Conservation (phyloP, 2,888 invertebrate genomes). For the Archips xylosteana region DNA sequence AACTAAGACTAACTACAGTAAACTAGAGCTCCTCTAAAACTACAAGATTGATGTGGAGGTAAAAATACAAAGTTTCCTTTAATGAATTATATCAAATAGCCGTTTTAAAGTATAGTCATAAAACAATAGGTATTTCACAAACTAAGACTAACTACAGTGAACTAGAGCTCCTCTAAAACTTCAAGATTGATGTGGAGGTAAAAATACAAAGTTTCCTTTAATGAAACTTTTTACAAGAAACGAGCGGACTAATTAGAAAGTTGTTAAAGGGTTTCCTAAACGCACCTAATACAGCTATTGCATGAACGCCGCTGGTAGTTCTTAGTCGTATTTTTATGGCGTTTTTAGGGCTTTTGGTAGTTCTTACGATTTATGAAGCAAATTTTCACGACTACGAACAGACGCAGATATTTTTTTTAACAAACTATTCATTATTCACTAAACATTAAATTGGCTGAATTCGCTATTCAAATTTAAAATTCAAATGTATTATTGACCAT, state of each 20-base stretch:
- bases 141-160: slow-evolving; percentile 24
- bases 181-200: slow-evolving; percentile 41
- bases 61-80: slow-evolving; percentile 43
- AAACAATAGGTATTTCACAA: neutral
- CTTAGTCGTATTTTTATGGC: slow-evolving; percentile 21
- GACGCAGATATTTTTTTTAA: too few species aligned
- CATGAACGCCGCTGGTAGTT: slow-evolving; percentile 31
- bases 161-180: slow-evolving; percentile 36
- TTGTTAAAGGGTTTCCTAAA: slow-evolving; percentile 35
- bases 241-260: slow-evolving; percentile 39
- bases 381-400: too few species aligned
- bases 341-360: too few species aligned
- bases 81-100: too few species aligned
- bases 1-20: slow-evolving; percentile 24
- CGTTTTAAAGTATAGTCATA: too few species aligned
- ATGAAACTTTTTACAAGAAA: slow-evolving; percentile 41
- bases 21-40: slow-evolving; percentile 36
- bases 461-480: too few species aligned
- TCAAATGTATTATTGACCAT: too few species aligned
- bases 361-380: too few species aligned
- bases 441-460: too few species aligned
- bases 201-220: slow-evolving; percentile 42
- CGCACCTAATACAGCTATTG: slow-evolving; percentile 36
- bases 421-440: too few species aligned
- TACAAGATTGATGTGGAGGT: slow-evolving; percentile 41